Base-by-base conservation (phyloP, 2,797 vertebrate genomes). In the Protonibea diacanthus region DNA sequence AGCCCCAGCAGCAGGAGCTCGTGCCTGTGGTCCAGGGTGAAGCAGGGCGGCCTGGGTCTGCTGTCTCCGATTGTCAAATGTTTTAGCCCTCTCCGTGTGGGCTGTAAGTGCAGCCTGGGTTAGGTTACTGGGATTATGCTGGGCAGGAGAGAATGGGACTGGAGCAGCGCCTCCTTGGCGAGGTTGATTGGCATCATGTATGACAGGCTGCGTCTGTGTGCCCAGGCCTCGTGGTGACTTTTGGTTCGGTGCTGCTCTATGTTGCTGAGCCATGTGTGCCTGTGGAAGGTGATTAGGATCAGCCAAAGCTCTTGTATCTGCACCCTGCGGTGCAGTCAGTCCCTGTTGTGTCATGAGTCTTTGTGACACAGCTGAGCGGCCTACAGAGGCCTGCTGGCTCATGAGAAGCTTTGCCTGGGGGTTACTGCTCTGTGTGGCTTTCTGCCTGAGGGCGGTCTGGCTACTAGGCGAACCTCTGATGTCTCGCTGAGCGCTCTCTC, bases 241-340 rank as follows among this genome's bases (percentile, higher is more conserved):
- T 83, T 89, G 91, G 62, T 73, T 20, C 6, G 45, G 73, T 17
- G 68, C 61, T 11, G 72, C 74, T 85, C 73, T 85, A 29, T 33
- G 80, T 59, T 90, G 89, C 56, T 81, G 71, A 59, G 71, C 73
- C 82, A 72, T 72, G 69, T 84, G 86, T 48, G 79, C 44, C 78
- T 92, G 92, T 62, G 85, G 81, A 83, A 93, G 86, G 75, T 92
- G 91, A 89, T 95, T 92, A 74, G 93, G 91, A 89, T 95, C 90
- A 67, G 90, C 88, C 76, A 91, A 81, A 61, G 87, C 90, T 89
- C 90, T 89, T 53, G 81, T 82, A 82, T 92, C 87, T 38, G 38
- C 53, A 23, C 56, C 66, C 57, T 63, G 62, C 5, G 49, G 67
- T 61, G 68, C 48, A 63, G 70, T 59, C 47, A 15, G 79, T 59